Conservation (phyloP, 2,113 vertebrate genomes). For the Cygnus buccinator region DNA sequence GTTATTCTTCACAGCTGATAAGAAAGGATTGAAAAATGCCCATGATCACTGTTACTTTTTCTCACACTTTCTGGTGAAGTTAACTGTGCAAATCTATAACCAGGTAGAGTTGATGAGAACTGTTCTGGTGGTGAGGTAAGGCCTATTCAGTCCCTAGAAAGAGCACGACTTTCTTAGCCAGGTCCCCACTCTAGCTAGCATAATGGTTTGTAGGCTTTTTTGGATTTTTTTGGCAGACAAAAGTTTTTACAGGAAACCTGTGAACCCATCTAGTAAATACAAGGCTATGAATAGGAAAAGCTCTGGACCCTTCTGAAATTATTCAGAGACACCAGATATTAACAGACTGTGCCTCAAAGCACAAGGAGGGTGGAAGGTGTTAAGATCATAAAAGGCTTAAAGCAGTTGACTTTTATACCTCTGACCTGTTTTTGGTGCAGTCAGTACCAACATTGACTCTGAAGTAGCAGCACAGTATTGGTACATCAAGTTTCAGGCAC, state of each 20-base stretch:
- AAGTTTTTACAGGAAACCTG: not conserved
- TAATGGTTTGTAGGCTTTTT: not conserved
- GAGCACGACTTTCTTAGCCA: not conserved
- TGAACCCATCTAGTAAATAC: not conserved
- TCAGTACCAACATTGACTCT: not conserved
- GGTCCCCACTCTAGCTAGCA: not conserved
- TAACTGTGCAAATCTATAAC: not conserved
- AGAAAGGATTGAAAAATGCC: not conserved
- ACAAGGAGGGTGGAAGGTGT: not conserved
- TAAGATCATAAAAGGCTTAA: not conserved
- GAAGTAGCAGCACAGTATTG: not conserved
- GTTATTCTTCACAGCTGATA: not conserved
- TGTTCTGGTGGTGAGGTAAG: not conserved
- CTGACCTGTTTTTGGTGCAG: not conserved
- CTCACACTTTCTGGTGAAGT: not conserved
- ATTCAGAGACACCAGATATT: not conserved
- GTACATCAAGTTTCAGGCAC: not conserved
- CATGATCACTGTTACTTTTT: accelerated
- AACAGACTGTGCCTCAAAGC: not conserved
- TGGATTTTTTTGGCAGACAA: not conserved
- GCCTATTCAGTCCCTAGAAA: not conserved
- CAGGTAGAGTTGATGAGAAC: not conserved
- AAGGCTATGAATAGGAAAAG: not conserved
- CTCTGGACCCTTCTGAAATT: not conserved
- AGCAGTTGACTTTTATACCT: not conserved